A percentile compares a stretch with the other conserved stretches of the same genome.
phyloP scores from a whole-genome alignment of 1,140 invertebrate genomes.

The Amphibalanus amphitrite region DNA sequence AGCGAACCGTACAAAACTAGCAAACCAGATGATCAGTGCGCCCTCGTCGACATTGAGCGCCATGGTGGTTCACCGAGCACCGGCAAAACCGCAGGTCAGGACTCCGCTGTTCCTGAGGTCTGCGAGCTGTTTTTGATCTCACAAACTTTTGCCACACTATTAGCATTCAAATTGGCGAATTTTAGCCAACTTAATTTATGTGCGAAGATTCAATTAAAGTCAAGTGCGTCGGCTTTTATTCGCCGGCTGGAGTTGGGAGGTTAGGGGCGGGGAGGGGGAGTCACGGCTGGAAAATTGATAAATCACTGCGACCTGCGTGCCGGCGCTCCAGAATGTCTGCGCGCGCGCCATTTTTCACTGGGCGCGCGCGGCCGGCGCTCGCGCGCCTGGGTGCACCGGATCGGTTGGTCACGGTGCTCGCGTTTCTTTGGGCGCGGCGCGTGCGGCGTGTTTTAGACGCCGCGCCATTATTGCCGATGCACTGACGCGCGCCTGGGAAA shows the following conservation, averaged over 20 bases:
- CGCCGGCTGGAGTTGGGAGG: no score
- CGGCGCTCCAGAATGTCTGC: no score
- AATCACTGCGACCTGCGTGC: no score
- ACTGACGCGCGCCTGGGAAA: neutral
- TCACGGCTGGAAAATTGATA: no score
- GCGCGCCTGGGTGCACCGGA: neutral
- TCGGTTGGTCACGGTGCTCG: neutral
- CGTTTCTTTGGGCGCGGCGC: neutral
- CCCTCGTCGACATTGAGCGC: no score
- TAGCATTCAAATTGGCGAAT: neutral
- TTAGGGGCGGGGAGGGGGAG: no score
- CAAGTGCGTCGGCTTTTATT: neutral
- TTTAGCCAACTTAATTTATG: neutral
- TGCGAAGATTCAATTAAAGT: constrained; percentile 2
- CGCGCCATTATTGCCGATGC: neutral
- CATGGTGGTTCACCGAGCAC: no score
- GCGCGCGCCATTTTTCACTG: neutral
- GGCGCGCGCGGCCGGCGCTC: no score
- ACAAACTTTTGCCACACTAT: neutral
- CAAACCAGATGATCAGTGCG: no score
- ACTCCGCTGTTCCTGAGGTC: no score
- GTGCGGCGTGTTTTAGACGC: constrained; percentile 1
- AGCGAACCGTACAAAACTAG: neutral
- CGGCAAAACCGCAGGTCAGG: no score
- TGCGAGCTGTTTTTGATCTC: no score